Percentiles rank a stretch among this genome's conserved stretches.
phyloP scores from a whole-genome alignment of 2,888 invertebrate species.

The Andrena minutula region DNA sequence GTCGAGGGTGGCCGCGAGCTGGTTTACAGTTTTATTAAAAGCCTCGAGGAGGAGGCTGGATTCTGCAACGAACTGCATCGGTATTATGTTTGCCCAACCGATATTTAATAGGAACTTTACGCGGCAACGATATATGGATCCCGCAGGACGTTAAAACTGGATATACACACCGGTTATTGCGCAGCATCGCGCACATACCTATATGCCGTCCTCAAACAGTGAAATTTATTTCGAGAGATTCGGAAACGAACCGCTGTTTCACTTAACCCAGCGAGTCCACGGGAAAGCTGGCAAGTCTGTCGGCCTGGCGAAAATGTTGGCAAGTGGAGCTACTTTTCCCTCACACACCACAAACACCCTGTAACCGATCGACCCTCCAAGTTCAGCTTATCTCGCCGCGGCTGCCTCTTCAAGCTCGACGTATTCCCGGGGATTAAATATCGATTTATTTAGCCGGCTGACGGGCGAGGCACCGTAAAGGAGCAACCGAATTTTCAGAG shows the following conservation, averaged over 20 bases:
- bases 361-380: not conserved
- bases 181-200: not conserved
- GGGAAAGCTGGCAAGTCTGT: too few species aligned
- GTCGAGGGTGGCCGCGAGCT: not conserved
- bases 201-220: not conserved
- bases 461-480: not conserved
- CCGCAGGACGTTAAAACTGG: slow-evolving; percentile 23
- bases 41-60: not conserved
- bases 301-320: too few species aligned
- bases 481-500: not conserved
- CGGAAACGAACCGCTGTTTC: not conserved
- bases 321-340: not conserved
- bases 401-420: not conserved
- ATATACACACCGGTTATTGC: slow-evolving; percentile 18
- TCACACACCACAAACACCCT: not conserved
- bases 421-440: not conserved
- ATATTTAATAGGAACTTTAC: slow-evolving; percentile 29
- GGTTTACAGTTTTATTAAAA: slow-evolving; percentile 22
- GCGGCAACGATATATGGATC: slow-evolving; percentile 16
- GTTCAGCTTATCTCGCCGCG: slow-evolving; percentile 1
- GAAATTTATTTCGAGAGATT: not conserved
- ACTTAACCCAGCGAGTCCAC: not conserved
- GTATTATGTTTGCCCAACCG: slow-evolving; percentile 16
- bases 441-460: not conserved
- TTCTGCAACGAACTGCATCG: slow-evolving; percentile 21